These are phyloP conservation scores for Plectrocnemia conspersa DNA, from an alignment of 1,140 invertebrate genomes.

Conservation along the genomic window DNA sequence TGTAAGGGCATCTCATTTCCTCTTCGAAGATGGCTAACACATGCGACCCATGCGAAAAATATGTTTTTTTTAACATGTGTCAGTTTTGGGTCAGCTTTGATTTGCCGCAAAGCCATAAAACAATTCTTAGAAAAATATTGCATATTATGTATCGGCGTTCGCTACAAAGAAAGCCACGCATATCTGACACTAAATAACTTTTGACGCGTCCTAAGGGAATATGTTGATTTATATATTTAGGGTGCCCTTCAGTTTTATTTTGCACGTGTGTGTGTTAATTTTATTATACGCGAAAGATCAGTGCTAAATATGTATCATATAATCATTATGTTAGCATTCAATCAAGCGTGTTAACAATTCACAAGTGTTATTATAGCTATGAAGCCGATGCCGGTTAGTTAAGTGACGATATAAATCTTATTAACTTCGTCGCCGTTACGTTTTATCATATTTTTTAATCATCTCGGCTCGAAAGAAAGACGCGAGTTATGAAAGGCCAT, in stretches of 20 bases:
- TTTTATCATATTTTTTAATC: neutral
- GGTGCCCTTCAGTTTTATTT: too few relatives aligned
- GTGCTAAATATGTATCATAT: too few relatives aligned
- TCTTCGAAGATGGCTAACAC: too few relatives aligned
- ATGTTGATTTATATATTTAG: neutral
- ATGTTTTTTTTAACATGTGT: neutral
- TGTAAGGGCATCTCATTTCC: constrained; percentile 12
- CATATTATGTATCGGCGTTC: neutral
- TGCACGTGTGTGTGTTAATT: too few relatives aligned
- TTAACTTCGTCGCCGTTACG: neutral
- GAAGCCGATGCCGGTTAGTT: too few relatives aligned
- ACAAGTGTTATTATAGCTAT: too few relatives aligned
- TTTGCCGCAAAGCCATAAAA: constrained; percentile 7
- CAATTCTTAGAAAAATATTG: constrained; percentile 6
- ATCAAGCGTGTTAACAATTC: too few relatives aligned
- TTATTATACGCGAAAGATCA: too few relatives aligned
- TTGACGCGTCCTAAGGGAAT: neutral
- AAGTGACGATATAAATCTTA: too few relatives aligned
- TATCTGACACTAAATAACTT: constrained; percentile 6
- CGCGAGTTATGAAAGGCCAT: constrained; percentile 25
- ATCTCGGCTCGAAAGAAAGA: constrained; percentile 6
- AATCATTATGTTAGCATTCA: too few relatives aligned
- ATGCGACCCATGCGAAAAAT: neutral
- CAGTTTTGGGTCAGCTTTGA: constrained; percentile 5
- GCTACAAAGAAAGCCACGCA: neutral